phyloP scores from a whole-genome alignment of 2,113 vertebrate species.

The Chionis minor region DNA sequence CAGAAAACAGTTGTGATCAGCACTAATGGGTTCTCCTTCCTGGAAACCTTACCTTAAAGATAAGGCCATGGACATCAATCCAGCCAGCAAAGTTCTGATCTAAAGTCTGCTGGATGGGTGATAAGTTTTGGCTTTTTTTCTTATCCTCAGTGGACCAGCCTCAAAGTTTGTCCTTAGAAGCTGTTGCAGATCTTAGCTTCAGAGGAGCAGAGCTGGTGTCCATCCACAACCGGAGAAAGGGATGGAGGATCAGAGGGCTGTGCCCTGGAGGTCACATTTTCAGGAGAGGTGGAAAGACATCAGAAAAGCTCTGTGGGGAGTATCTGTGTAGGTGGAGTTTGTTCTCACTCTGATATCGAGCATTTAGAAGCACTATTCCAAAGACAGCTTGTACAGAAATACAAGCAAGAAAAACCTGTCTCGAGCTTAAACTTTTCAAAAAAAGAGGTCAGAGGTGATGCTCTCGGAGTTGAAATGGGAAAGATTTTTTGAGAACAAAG shows the following conservation, averaged over 20 bases:
- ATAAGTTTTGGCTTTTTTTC: not conserved
- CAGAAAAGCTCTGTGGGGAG: not conserved
- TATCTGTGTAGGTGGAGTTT: constrained; percentile 4
- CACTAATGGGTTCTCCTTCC: not conserved
- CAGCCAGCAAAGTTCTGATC: not conserved
- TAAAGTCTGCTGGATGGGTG: not conserved
- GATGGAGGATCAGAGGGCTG: constrained; percentile 5
- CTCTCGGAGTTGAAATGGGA: not conserved
- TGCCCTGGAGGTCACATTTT: not conserved
- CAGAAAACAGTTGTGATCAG: not conserved
- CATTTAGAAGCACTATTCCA: not conserved
- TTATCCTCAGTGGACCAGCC: not conserved
- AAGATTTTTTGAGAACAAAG: not conserved
- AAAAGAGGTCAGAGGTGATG: not conserved
- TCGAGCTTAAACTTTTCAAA: not conserved
- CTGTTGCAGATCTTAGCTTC: not conserved
- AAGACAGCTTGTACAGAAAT: constrained; percentile 24
- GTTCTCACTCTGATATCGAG: constrained; percentile 1
- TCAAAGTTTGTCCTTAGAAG: not conserved
- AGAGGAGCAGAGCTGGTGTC: not conserved
- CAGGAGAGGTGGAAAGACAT: not conserved
- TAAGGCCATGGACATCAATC: not conserved
- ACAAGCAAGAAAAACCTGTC: not conserved
- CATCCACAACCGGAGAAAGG: not conserved
- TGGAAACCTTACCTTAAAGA: not conserved